These are phyloP conservation scores for Rhabdornis inornatus DNA, from an alignment of 2,113 vertebrate genomes.

Conservation along the genomic window DNA sequence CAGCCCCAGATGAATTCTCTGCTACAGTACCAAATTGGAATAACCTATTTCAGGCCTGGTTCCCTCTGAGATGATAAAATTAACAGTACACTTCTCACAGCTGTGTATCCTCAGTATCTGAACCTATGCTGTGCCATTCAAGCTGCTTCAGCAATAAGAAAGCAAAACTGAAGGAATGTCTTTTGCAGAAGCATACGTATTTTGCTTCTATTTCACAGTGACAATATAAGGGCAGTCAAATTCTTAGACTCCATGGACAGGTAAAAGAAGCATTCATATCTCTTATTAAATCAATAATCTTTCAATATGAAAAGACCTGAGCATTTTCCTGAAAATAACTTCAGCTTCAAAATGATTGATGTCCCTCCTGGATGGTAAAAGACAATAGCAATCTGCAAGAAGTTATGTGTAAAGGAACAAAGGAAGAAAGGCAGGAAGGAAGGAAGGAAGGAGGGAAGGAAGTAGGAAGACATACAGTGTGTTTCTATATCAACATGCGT, in stretches of 20 bases:
- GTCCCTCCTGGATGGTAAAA: background rate
- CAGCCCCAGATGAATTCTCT: background rate
- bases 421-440: background rate
- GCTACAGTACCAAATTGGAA: constrained; percentile 34
- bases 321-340: constrained; percentile 55
- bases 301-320: constrained; percentile 34
- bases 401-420: background rate
- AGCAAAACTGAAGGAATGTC: background rate
- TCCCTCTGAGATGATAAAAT: constrained; percentile 67
- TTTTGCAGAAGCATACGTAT: background rate
- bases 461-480: background rate
- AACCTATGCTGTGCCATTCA: constrained; percentile 18
- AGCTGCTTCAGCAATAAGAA: background rate
- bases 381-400: background rate
- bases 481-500: background rate
- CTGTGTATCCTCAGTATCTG: constrained; percentile 7
- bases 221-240: constrained; percentile 13
- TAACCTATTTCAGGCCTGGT: constrained; percentile 55
- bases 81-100: constrained; percentile 16
- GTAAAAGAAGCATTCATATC: constrained; percentile 42
- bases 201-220: constrained; percentile 41
- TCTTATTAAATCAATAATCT: constrained; percentile 54
- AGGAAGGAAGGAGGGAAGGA: background rate
- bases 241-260: background rate
- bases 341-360: constrained; percentile 46